Evolutionary conservation across 35 echinoderm and acorn worm genomes (phyloP).

Genomic region (Ptychodera flava): DNA sequence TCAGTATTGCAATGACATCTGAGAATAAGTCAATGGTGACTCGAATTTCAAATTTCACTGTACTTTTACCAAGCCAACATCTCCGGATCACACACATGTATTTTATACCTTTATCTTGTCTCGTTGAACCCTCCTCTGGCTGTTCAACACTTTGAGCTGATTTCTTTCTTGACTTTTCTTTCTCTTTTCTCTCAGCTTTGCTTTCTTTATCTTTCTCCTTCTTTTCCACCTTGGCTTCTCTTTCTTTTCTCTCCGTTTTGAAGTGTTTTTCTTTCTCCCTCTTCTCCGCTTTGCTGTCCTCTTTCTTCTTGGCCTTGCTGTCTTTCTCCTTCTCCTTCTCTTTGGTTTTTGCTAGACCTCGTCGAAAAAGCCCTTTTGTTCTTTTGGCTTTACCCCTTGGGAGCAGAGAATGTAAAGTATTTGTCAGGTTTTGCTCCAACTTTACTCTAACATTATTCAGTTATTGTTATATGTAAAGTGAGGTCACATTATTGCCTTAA

Average conservation of each 20-base stretch:
- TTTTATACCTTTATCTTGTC: no score
- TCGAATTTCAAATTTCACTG: no score
- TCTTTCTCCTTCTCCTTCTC: slow-evolving; percentile 12
- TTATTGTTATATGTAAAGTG: no score
- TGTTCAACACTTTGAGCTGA: background rate
- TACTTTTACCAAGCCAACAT: no score
- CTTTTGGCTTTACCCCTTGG: background rate
- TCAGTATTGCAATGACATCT: no score
- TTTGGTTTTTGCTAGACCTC: background rate
- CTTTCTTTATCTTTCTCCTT: slow-evolving; percentile 11
- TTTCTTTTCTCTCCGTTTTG: background rate
- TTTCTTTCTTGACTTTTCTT: slow-evolving; percentile 12
- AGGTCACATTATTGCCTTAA: no score
- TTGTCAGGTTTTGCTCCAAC: no score
- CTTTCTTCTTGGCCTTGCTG: background rate
- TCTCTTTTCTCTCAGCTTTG: slow-evolving; percentile 13
- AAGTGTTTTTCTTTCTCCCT: background rate
- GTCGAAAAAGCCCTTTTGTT: background rate
- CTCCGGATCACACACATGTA: no score
- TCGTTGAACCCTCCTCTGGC: no score
- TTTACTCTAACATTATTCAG: no score
- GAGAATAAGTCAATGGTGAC: no score
- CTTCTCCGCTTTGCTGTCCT: slow-evolving; percentile 5
- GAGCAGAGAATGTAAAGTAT: no score
- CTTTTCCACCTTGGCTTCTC: slow-evolving; percentile 11